phyloP scores from a whole-genome alignment of 2,797 vertebrate species.

The Pseudomugil gertrudae region DNA sequence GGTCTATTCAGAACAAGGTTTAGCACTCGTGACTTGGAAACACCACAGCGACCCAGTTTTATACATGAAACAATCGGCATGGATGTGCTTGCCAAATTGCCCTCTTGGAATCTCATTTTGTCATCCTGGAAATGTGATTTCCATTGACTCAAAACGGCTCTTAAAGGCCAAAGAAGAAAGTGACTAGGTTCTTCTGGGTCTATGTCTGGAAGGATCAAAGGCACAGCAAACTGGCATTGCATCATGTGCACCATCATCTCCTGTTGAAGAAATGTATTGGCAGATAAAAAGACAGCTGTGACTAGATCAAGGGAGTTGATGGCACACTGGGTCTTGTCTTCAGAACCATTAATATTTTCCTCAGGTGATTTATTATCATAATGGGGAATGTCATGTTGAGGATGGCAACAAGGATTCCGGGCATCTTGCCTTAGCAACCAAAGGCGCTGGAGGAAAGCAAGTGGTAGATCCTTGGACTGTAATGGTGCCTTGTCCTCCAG shows the following conservation, averaged over 20 bases:
- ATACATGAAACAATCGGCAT: conserved; percentile 79
- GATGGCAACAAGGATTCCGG: conserved; percentile 60
- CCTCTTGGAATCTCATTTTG: conserved; percentile 59
- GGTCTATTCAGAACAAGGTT: conserved; percentile 76
- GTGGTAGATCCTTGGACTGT: conserved; percentile 68
- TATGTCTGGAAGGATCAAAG: conserved; percentile 81
- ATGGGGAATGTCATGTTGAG: conserved; percentile 4
- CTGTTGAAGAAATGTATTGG: conserved; percentile 84
- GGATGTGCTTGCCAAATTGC: conserved; percentile 72
- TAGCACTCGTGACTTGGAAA: conserved; percentile 86
- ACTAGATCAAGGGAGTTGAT: conserved; percentile 85
- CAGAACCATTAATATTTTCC: conserved; percentile 31
- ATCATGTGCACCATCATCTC: conserved; percentile 84
- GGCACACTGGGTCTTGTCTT: conserved; percentile 35
- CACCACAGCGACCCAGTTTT: conserved; percentile 67
- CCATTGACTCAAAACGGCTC: conserved; percentile 81
- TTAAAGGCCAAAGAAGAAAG: conserved; percentile 85
- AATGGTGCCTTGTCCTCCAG: conserved; percentile 54
- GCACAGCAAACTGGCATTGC: conserved; percentile 87
- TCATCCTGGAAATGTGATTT: conserved; percentile 54
- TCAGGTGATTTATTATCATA: neutral
- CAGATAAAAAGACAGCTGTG: conserved; percentile 81
- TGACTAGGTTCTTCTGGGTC: conserved; percentile 59
- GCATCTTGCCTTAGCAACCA: conserved; percentile 75
- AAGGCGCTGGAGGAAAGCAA: conserved; percentile 73